These are phyloP conservation scores for Boulengeromyrus knoepffleri DNA, from an alignment of 2,113 vertebrate genomes.

Conservation along the genomic window DNA sequence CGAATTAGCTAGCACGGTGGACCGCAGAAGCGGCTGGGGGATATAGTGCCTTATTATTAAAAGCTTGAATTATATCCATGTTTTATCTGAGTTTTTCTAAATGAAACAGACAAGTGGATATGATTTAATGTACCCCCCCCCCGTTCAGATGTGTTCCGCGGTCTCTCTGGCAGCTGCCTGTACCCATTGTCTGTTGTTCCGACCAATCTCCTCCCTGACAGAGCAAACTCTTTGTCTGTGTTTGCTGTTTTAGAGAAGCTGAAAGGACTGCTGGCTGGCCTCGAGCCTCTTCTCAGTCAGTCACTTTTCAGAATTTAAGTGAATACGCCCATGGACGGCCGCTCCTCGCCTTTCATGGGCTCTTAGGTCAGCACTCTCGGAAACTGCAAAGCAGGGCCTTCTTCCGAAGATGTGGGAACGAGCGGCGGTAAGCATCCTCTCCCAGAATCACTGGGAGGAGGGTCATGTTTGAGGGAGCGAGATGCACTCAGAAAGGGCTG, in stretches of 20 bases:
- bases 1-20: background rate
- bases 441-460: background rate
- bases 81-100: background rate
- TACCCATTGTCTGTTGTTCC: background rate
- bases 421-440: background rate
- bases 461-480: background rate
- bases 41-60: background rate
- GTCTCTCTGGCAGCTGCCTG: background rate
- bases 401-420: background rate
- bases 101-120: background rate
- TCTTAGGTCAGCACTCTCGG: background rate
- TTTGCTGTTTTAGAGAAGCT: background rate
- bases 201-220: background rate
- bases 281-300: background rate
- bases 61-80: background rate
- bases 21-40: background rate
- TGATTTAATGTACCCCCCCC: background rate
- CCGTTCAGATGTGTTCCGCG: no score
- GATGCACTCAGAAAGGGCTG: background rate
- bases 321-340: background rate
- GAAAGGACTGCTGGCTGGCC: background rate
- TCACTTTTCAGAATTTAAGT: background rate
- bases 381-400: background rate
- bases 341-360: background rate
- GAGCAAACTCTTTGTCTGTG: background rate